Percentiles rank a stretch among this genome's conserved stretches.
phyloP scores from a whole-genome alignment of 2,888 invertebrate species.

The Orthosia gracilis region DNA sequence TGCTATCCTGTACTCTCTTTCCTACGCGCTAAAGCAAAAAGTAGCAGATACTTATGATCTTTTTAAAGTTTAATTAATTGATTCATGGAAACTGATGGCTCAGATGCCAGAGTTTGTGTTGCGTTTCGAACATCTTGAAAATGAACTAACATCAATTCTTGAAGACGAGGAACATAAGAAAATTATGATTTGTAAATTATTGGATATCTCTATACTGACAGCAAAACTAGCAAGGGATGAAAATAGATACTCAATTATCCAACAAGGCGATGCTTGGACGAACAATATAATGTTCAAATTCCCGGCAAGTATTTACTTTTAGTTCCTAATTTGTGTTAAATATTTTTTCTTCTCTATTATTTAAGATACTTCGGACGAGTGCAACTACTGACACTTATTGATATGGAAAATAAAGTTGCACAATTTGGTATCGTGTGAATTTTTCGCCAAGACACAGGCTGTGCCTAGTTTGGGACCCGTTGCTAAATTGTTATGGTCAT shows the following conservation, averaged over 20 bases:
- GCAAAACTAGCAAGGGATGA: slow-evolving; percentile 56
- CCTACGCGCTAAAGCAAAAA: slow-evolving; percentile 70
- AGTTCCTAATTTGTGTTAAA: not conserved
- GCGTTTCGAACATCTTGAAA: slow-evolving; percentile 48
- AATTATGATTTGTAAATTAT: slow-evolving; percentile 66
- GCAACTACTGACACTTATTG: not conserved
- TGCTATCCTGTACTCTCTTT: slow-evolving; percentile 76
- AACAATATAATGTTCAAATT: slow-evolving; percentile 76
- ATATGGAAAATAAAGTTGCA: not conserved
- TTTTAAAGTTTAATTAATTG: slow-evolving; percentile 49
- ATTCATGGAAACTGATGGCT: not conserved
- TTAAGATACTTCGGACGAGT: too few relatives aligned
- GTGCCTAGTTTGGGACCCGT: too few relatives aligned
- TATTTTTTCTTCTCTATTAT: too few relatives aligned
- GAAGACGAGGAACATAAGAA: slow-evolving; percentile 66
- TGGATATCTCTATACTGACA: slow-evolving; percentile 4
- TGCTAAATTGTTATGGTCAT: too few relatives aligned
- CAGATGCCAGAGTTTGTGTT: slow-evolving; percentile 12
- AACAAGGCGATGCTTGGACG: slow-evolving; percentile 79
- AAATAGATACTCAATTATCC: slow-evolving; percentile 71
- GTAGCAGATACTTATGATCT: slow-evolving; percentile 69
- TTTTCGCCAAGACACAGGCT: too few relatives aligned
- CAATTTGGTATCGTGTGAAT: too few relatives aligned
- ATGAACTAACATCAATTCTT: slow-evolving; percentile 55
- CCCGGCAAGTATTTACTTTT: slow-evolving; percentile 59